phyloP scores from a whole-genome alignment of 2,797 vertebrate genomes.

The Coregonus ussuriensis region DNA sequence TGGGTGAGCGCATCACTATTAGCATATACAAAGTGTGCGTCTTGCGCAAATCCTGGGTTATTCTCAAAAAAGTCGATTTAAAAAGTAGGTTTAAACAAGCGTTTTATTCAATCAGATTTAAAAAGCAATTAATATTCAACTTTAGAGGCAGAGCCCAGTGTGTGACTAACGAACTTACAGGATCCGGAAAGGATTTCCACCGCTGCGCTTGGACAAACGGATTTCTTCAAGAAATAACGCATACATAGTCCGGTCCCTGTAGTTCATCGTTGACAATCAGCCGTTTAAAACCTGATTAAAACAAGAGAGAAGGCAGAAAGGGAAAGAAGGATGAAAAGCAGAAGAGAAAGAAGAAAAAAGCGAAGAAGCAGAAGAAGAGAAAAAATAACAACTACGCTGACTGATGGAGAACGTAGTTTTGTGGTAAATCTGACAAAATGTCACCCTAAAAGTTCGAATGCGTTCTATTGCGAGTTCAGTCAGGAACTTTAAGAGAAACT shows the following conservation, averaged over 20 bases:
- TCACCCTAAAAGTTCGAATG: constrained; percentile 11
- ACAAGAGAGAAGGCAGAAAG: constrained; percentile 18
- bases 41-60: neutral
- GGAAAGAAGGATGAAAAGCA: constrained; percentile 7
- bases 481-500: constrained; percentile 1
- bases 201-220: constrained; percentile 41
- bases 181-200: constrained; percentile 64
- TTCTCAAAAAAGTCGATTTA: neutral
- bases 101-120: no score
- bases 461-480: constrained; percentile 4
- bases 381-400: neutral
- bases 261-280: constrained; percentile 35
- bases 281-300: constrained; percentile 27
- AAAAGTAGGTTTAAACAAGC: no score
- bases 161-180: constrained; percentile 66
- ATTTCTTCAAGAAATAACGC: constrained; percentile 2
- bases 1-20: neutral
- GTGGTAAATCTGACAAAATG: neutral
- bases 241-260: constrained; percentile 5
- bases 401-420: neutral
- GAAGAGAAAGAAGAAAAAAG: constrained; percentile 4
- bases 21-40: neutral
- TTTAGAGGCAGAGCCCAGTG: constrained; percentile 14
- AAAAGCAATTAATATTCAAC: neutral
- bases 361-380: neutral